Percentiles rank a stretch among this genome's conserved stretches.
Conservation (phyloP, 1,140 invertebrate species). For the Zeugodacus cucurbitae region DNA sequence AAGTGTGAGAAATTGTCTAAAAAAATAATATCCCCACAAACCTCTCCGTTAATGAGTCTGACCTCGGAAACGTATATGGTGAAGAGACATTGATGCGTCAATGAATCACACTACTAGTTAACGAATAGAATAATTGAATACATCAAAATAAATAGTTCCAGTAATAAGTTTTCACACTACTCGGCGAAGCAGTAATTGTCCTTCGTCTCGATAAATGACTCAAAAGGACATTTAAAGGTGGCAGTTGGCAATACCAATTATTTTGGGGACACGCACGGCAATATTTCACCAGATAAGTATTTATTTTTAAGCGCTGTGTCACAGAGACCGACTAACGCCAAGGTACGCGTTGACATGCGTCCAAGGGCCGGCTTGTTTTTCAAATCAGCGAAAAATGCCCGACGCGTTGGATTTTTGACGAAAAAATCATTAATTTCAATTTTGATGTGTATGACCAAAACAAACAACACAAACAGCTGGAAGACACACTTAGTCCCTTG, state of each 20-base stretch:
- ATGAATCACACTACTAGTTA: no score
- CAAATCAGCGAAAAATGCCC: neutral
- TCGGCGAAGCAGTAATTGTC: neutral
- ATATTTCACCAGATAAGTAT: neutral
- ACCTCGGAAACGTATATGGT: no score
- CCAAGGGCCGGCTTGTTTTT: neutral
- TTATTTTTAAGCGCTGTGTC: neutral
- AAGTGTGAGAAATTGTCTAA: no score
- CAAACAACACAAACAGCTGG: neutral
- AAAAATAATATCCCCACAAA: no score
- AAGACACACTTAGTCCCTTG: neutral
- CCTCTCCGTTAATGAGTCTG: no score
- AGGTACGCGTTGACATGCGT: neutral
- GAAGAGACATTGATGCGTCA: no score
- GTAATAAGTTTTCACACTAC: neutral
- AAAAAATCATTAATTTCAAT: conserved; percentile 19
- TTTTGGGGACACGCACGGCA: neutral
- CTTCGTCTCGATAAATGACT: neutral
- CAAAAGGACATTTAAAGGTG: neutral
- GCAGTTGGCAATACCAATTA: neutral
- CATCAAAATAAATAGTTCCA: no score
- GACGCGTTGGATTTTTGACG: neutral
- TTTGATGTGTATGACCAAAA: neutral
- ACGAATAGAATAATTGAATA: no score
- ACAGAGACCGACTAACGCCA: neutral